These are phyloP conservation scores for Caloenas nicobarica DNA, from an alignment of 2,113 vertebrate genomes.

Conservation along the genomic window DNA sequence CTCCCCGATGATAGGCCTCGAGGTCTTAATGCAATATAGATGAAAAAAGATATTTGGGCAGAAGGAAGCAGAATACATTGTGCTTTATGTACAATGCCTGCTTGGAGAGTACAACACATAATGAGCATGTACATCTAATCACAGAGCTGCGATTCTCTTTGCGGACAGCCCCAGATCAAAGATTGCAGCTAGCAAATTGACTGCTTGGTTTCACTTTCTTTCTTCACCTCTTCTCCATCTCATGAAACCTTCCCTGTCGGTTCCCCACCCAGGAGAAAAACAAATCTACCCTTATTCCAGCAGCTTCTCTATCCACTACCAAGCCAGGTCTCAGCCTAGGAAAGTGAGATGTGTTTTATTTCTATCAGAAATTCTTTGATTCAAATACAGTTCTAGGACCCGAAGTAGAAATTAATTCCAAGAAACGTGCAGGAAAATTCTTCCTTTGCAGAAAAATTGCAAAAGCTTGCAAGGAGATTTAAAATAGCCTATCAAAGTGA, in stretches of 20 bases:
- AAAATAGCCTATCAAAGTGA: not conserved
- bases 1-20: slow-evolving; percentile 47
- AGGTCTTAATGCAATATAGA: slow-evolving; percentile 63
- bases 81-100: slow-evolving; percentile 24
- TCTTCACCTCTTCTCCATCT: not conserved
- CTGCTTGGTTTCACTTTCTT: slow-evolving; percentile 55
- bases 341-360: not conserved
- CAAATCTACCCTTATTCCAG: not conserved
- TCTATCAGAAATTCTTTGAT: not conserved
- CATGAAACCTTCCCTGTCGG: not conserved
- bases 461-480: not conserved
- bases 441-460: not conserved
- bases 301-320: not conserved
- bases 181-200: slow-evolving; percentile 25
- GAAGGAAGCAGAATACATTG: slow-evolving; percentile 1
- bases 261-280: not conserved
- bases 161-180: slow-evolving; percentile 45
- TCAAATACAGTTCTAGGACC: not conserved
- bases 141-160: slow-evolving; percentile 24
- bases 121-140: slow-evolving; percentile 53
- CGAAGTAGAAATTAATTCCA: not conserved
- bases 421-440: not conserved
- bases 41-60: slow-evolving; percentile 49
- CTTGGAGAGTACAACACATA: slow-evolving; percentile 29
- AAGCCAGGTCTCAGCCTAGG: not conserved